A percentile compares a stretch with the other conserved stretches of the same genome.
phyloP scores from a whole-genome alignment of 2,797 vertebrate genomes.

The Eleutherodactylus coqui region DNA sequence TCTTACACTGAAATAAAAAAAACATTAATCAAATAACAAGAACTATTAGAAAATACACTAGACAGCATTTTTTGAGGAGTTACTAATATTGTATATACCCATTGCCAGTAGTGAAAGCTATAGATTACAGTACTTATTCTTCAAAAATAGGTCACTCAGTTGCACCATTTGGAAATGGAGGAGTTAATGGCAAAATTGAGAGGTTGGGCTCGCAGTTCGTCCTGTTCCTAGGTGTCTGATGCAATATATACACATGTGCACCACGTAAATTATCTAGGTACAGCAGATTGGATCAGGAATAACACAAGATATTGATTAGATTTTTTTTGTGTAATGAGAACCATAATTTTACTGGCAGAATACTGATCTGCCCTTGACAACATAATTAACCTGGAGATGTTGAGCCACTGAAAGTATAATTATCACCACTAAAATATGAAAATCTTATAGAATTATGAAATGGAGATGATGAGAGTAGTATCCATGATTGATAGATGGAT shows the following conservation, averaged over 20 bases:
- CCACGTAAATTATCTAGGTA: slow-evolving; percentile 60
- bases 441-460: slow-evolving; percentile 65
- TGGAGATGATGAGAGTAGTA: slow-evolving; percentile 42
- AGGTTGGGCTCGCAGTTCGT: not conserved
- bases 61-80: not conserved
- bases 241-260: slow-evolving; percentile 29
- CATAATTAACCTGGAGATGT: slow-evolving; percentile 68
- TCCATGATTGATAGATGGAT: not conserved
- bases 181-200: slow-evolving; percentile 19
- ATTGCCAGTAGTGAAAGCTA: not conserved
- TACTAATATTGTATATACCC: not conserved
- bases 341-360: slow-evolving; percentile 65
- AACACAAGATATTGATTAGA: slow-evolving; percentile 66
- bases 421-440: slow-evolving; percentile 63
- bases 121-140: not conserved
- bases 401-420: slow-evolving; percentile 60
- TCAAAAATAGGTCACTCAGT: not conserved
- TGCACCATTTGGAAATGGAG: not conserved
- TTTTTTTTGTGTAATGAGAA: slow-evolving; percentile 65
- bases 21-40: not conserved
- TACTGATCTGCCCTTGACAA: slow-evolving; percentile 66
- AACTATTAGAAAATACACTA: not conserved
- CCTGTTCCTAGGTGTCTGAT: slow-evolving; percentile 24
- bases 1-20: not conserved
- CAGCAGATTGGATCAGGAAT: slow-evolving; percentile 54